Evolutionary conservation across 2,797 vertebrate species (phyloP), one percentile per base, ranked within the genome.

Genomic region (Streptopelia turtur): DNA sequence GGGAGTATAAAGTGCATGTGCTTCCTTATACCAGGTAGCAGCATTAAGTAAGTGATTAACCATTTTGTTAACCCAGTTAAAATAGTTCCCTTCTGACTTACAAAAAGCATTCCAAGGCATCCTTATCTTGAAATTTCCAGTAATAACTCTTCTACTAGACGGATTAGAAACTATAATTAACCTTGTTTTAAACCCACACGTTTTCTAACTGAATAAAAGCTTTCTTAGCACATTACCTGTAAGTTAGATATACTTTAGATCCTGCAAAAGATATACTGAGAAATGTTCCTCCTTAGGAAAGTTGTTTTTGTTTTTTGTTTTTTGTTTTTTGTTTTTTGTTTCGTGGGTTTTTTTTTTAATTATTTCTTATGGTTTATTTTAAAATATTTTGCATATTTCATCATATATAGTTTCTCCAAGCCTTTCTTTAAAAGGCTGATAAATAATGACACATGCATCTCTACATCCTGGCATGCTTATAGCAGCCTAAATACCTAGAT

Each of bases 271-370:
- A 43, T 7, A 66, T 59, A 18, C 20, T 70, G 63, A 96, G 65
- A 94, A 94, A 74, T 5, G 1, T 43, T 70, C 28, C 37, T 81
- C 9, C 3, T 39, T 43, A 21, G 6, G 11, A 81, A 64, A 2
- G 0, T 7, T 49, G 6, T 0, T 0, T 6, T 31, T 49, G 55
- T 60, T 8, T 11, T 39, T 39, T 39, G 11, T 39, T 39, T 39
- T 39, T 39, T 39, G 37, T 39, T 39, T 39, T 39, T 37, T 37
- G 37, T 39, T 39, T 39, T 39, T 37, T 37, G 37, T 37, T 37
- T 37, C n/a, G n/a, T n/a, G n/a, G n/a, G n/a, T n/a, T 37, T 37
- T n/a, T 37, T 37, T 37, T 37, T 37, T 37, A 37, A 37, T 37
- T 37, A 28, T 37, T 71, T 74, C 0, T 75, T 82, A 50, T 18